Base-by-base conservation (phyloP, 2,888 invertebrate genomes). In the Herminia tarsipennalis region DNA sequence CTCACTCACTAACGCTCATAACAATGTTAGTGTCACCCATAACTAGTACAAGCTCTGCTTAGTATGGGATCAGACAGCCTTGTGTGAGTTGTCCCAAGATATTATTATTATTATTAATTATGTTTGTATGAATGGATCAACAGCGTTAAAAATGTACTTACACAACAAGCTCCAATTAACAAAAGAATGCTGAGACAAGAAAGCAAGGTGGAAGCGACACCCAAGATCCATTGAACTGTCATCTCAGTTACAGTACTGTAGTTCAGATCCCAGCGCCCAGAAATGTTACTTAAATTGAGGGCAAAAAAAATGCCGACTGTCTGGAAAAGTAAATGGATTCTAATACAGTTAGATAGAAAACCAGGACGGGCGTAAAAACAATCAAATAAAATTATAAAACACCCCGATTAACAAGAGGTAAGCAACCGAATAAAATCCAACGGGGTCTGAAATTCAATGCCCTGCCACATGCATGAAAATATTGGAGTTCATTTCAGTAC, bases 181-280 rank as follows among this genome's bases (percentile, higher is more conserved):
- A 87, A 65, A 1, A 82, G n/a, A 0, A 71, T 38, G 45, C 86
- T 86, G 35, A 76, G 72, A 2, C 58, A 0, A 35, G 85, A 86
- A 1, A 86, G 70, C 59, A 78, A 53, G 0, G 86, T 77, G 0
- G 86, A 85, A 0, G 72, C 65, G 0, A 74, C 6, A 0, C 87
- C 86, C 0, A 86, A 56, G 0, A 64, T 66, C 34, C 83, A 53
- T 49, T 87, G 88, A 0, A 77, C 51, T 0, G 60, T 50, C 3
- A 48, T 67, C 24, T 86, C 87, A 0, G 80, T 77, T 0, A 65
- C 52, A 0, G 61, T 18, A 30, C 77, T 73, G 56, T 81, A 79
- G 1, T 76, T 67, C 73, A 83, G 60, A 24, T 76, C 75, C 83
- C 82, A 86, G 40, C 76, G 81, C 0, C 85, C 83, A 3, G 68